Percentiles rank a stretch among this genome's conserved stretches.
Evolutionary conservation across 2,797 vertebrate genomes (phyloP).

Genomic region (Heteromormyrus szaboi): DNA sequence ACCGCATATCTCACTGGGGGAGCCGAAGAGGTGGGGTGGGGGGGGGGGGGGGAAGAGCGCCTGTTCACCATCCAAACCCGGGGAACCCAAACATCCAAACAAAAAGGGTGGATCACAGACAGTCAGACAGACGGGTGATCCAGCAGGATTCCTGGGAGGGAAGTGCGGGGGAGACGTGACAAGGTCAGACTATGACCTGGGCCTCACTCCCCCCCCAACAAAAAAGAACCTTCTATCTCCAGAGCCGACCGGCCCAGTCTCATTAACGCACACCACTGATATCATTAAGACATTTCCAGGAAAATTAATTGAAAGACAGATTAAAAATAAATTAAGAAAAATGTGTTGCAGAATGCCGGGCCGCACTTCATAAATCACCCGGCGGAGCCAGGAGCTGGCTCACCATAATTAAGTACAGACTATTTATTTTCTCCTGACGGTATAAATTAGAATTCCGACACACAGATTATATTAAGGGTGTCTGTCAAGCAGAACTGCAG

Average conservation of each 20-base stretch:
- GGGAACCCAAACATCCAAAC: not conserved
- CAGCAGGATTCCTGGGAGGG: slow-evolving; percentile 29
- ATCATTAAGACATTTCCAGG: slow-evolving; percentile 94
- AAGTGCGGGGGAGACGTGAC: not conserved
- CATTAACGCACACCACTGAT: slow-evolving; percentile 81
- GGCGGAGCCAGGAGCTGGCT: slow-evolving; percentile 81
- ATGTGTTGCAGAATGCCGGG: slow-evolving; percentile 83
- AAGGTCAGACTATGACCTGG: not conserved
- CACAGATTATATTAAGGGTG: slow-evolving; percentile 94
- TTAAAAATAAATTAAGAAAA: slow-evolving; percentile 99
- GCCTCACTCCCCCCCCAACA: slow-evolving; percentile 29
- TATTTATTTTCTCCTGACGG: slow-evolving; percentile 99
- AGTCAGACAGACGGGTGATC: slow-evolving; percentile 20
- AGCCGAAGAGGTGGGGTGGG: not conserved
- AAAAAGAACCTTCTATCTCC: slow-evolving; percentile 26
- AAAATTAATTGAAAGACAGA: slow-evolving; percentile 99
- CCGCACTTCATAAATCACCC: slow-evolving; percentile 91
- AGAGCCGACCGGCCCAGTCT: slow-evolving; percentile 57
- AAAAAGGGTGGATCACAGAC: not conserved
- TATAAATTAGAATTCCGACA: slow-evolving; percentile 97
- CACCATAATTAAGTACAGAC: slow-evolving; percentile 93
- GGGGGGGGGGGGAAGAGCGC: not conserved
- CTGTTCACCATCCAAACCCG: not conserved
- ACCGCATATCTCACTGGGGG: not conserved
- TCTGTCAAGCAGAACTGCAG: slow-evolving; percentile 89